Evolutionary conservation across 2,113 vertebrate genomes (phyloP).

Genomic region (Prionailurus bengalensis): DNA sequence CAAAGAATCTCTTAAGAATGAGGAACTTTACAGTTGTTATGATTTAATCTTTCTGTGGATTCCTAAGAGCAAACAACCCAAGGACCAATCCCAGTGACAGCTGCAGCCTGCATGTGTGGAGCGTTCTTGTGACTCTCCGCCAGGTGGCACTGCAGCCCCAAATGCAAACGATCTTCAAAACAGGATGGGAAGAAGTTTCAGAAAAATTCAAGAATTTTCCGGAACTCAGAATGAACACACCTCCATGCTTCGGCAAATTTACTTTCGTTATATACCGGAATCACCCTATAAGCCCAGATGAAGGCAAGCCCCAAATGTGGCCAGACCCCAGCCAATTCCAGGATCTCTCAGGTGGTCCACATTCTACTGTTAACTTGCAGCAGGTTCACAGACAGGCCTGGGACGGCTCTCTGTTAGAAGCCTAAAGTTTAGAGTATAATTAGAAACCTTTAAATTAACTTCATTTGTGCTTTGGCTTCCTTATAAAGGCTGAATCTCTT

Average conservation of each 20-base stretch:
- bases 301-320: neutral
- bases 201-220: neutral
- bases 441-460: neutral
- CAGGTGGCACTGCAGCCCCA: conserved; percentile 78
- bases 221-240: neutral
- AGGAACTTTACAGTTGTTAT: neutral
- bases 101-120: neutral
- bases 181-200: neutral
- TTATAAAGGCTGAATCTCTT: neutral
- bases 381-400: neutral
- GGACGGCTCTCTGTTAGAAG: neutral
- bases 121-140: conserved; percentile 62
- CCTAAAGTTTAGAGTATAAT: neutral
- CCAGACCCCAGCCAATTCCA: neutral
- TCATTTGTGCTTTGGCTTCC: neutral
- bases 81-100: neutral
- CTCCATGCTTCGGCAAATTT: neutral
- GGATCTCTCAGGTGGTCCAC: neutral
- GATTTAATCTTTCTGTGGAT: neutral
- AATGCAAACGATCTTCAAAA: neutral
- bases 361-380: neutral
- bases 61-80: neutral
- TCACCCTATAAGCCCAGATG: neutral
- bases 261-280: neutral
- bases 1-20: neutral